Percentiles rank a stretch among this genome's conserved stretches.
Conservation (phyloP, 2,797 vertebrate genomes). For the Melanotaenia pygmaea region DNA sequence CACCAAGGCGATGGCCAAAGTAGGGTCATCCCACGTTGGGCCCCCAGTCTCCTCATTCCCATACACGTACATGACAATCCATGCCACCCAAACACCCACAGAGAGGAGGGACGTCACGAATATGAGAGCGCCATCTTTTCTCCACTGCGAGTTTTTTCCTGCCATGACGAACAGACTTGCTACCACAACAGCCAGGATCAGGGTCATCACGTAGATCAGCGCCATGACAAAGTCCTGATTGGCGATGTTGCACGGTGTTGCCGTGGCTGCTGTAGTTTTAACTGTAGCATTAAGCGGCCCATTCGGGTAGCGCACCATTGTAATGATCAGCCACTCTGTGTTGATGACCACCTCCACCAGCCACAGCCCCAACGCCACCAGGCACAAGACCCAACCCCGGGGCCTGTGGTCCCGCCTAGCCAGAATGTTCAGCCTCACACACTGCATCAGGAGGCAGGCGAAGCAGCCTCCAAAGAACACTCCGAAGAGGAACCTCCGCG, state of each 20-base stretch:
- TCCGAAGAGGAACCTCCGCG: constrained; percentile 92
- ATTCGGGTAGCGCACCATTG: constrained; percentile 77
- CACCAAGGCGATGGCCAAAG: constrained; percentile 90
- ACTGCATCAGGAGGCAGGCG: constrained; percentile 88
- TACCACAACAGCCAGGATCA: constrained; percentile 82
- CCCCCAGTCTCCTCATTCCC: constrained; percentile 79
- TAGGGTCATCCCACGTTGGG: constrained; percentile 90
- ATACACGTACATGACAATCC: constrained; percentile 92
- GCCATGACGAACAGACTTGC: constrained; percentile 80
- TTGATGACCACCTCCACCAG: constrained; percentile 94
- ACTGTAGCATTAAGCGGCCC: neutral
- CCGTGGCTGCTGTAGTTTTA: neutral
- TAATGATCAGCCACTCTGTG: constrained; percentile 94
- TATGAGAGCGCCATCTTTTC: constrained; percentile 81
- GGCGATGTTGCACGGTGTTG: constrained; percentile 81
- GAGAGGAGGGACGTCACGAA: constrained; percentile 83
- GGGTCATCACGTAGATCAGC: constrained; percentile 91
- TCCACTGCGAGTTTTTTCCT: constrained; percentile 85
- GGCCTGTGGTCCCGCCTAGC: constrained; percentile 78
- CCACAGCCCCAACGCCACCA: constrained; percentile 83
- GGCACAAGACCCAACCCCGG: constrained; percentile 82
- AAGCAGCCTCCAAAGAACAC: constrained; percentile 93
- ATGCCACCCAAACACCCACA: constrained; percentile 89
- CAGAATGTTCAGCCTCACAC: constrained; percentile 87
- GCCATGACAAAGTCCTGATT: constrained; percentile 94